Evolutionary conservation across 2,113 vertebrate species (phyloP).

Genomic region (Heteronetta atricapilla): DNA sequence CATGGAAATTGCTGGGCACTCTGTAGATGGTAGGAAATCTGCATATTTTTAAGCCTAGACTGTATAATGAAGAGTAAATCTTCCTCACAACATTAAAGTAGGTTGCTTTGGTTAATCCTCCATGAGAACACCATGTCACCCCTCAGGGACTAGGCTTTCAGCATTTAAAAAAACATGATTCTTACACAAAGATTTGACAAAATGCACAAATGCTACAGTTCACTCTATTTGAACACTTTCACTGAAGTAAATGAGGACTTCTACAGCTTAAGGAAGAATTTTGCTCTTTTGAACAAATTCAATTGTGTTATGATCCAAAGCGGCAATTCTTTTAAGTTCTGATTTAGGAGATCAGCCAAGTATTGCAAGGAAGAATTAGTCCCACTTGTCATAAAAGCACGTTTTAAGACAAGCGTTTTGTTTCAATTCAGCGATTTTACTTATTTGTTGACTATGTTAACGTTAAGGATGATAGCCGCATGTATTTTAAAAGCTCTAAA

Average conservation of each 20-base stretch:
- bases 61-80: not conserved
- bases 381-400: constrained; percentile 11
- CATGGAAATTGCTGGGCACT: not conserved
- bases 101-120: not conserved
- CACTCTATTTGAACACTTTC: not conserved
- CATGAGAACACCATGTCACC: not conserved
- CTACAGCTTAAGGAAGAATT: not conserved
- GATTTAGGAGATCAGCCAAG: constrained; percentile 16
- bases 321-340: not conserved
- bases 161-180: not conserved
- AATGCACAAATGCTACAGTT: not conserved
- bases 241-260: not conserved
- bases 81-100: not conserved
- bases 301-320: not conserved
- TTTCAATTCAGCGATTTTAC: not conserved
- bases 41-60: not conserved
- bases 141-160: not conserved
- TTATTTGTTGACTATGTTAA: constrained; percentile 17
- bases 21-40: not conserved
- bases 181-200: not conserved
- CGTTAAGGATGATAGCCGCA: not conserved
- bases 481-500: not conserved
- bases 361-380: constrained; percentile 18
- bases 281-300: not conserved
- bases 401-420: constrained; percentile 45